A percentile compares a stretch with the other conserved stretches of the same genome.
These are phyloP conservation scores for Cheilosia vernalis DNA, from an alignment of 2,888 invertebrate species.

Conservation along the genomic window DNA sequence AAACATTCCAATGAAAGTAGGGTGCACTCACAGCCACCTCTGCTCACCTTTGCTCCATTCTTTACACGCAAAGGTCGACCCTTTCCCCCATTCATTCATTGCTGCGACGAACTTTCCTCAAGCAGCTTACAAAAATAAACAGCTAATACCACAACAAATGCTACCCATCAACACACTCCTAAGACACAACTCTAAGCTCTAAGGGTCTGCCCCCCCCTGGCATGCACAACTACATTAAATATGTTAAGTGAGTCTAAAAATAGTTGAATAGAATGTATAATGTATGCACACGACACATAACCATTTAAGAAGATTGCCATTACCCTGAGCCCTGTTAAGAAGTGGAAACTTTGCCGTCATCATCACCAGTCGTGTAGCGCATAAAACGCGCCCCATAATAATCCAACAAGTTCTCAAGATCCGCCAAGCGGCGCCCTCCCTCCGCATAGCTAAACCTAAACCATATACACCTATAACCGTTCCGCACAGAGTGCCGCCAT, in stretches of 20 bases:
- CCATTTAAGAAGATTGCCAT: slow-evolving; percentile 55
- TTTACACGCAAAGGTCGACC: too few species aligned
- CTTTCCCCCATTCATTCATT: too few species aligned
- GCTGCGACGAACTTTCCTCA: background rate
- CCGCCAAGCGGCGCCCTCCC: slow-evolving; percentile 8
- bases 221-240: slow-evolving; percentile 21
- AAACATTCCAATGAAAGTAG: too few species aligned
- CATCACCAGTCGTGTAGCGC: slow-evolving; percentile 1
- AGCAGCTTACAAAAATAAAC: background rate
- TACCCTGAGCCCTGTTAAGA: slow-evolving; percentile 34
- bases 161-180: slow-evolving; percentile 11
- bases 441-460: background rate
- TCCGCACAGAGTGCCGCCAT: background rate
- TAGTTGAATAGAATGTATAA: background rate
- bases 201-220: too few species aligned
- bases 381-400: background rate
- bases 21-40: too few species aligned
- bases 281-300: slow-evolving; percentile 61
- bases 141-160: background rate
- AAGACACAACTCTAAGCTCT: background rate
- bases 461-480: background rate
- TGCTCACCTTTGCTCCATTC: too few species aligned
- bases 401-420: slow-evolving; percentile 33
- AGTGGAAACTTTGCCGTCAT: slow-evolving; percentile 22
- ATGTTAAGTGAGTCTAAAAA: slow-evolving; percentile 58